Evolutionary conservation across 2,113 vertebrate species (phyloP), one percentile per base, ranked within the genome.

Genomic region (Hypocryptadius cinnamomeus): DNA sequence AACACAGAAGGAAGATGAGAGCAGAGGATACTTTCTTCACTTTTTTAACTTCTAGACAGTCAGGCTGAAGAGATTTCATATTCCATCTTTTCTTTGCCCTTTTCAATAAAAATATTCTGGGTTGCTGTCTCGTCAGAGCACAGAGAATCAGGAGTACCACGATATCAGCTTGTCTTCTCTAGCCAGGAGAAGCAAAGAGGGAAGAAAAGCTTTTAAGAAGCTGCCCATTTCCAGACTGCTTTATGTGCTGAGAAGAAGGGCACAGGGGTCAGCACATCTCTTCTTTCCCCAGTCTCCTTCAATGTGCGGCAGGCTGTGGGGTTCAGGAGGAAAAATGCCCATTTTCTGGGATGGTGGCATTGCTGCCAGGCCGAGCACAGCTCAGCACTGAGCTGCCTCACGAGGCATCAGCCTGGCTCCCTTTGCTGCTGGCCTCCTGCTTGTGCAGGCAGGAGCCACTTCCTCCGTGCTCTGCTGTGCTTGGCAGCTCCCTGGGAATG

Each of bases 401-500:
- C n/a, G 57, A 89, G 92, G 90, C 57, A 35, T 57, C 30, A 92
- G 92, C 72, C 76, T 60, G 37, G 31, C 74, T 93, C 85, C 54
- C 59, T 61, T 91, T 73, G 44, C 86, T 88, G 87, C 59, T 0
- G 89, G 54, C 87, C 83, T 56, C 30, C 66, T 95, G 82, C 84
- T 80, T 88, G 70, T 64, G 70, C 87, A 92, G 88, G 85, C 92
- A 78, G 72, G 45, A 95, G 89, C 89, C 45, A 25, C 89, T 84
- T 94, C 95, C 94, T 77, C 85, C 39, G 45, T 39, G 89, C 87
- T 88, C 23, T 86, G 93, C 92, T 92, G 90, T 81, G 93, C 82
- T 95, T 96, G 95, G 93, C 95, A 97, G 89, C 84, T 42, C 42
- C 89, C 78, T 80, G 78, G 87, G 87, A 63, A 77, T 65, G 94